Evolutionary conservation across 2,113 vertebrate species (phyloP), one percentile per base, ranked within the genome.

Genomic region (Scalopus aquaticus): DNA sequence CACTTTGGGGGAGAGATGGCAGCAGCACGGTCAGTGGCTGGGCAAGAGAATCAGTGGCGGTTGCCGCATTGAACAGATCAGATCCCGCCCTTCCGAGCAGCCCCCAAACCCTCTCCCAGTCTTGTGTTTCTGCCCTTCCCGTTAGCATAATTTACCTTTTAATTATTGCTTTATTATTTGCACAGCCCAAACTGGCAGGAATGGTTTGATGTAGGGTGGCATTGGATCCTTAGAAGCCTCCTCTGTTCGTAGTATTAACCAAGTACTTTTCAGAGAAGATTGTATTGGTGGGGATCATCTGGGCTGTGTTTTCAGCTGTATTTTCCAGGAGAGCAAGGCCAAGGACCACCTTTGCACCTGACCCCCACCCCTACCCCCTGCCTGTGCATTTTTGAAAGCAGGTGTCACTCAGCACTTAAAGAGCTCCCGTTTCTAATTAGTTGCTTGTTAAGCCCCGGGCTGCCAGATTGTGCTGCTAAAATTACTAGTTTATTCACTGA

Each of bases 391-490:
- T 62, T 62, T 17, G 39, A 92, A 93, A 96, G 79, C 72, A 92
- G 87, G 70, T 81, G 65, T 81, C 90, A 16, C 42, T 76, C 76
- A 8, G 67, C 15, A 54, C 39, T 76, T 5, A 65, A 76, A 83
- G 51, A 65, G 26, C 11, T 70, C 37, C 67, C 5, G 72, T 85
- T 82, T 88, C 89, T 94, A 88, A 94, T 96, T 64, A 86, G 62
- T 49, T 88, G 77, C 86, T 92, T 80, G 81, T 92, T 96, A 91
- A 91, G 88, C 78, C 65, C 22, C 67, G 69, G 91, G 91, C 60
- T 62, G 96, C 82, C 96, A 93, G 95, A 69, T 26, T 56, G 62
- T 60, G 46, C 74, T 58, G 51, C 86, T 93, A 62, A 95, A 83
- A 77, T 96, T 37, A n/a, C 70, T n/a, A 56, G 74, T 86, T 96